Percentiles rank a stretch among this genome's conserved stretches.
Evolutionary conservation across 1,140 invertebrate species (phyloP).

Genomic region (Arctopsyche grandis): DNA sequence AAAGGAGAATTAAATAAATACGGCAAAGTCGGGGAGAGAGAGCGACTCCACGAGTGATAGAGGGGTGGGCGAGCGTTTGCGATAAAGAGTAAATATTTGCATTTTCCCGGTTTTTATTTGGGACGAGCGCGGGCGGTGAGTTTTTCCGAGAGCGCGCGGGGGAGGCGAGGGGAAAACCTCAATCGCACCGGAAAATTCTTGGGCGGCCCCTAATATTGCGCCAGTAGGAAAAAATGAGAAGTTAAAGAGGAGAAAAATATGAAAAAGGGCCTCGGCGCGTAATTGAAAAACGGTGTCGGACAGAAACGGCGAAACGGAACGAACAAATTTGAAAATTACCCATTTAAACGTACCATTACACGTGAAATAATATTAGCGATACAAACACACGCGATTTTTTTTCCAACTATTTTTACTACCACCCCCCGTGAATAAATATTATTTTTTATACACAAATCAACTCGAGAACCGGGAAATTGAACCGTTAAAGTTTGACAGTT

Average conservation of each 20-base stretch:
- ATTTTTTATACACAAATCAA: not conserved
- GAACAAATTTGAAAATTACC: constrained; percentile 43
- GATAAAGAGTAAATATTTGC: constrained; percentile 55
- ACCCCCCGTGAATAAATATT: not conserved
- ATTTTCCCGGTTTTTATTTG: constrained; percentile 54
- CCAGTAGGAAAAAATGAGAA: constrained; percentile 41
- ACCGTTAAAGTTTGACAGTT: too few relatives aligned
- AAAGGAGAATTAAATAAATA: constrained; percentile 53
- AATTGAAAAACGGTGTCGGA: constrained; percentile 52
- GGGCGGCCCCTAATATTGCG: constrained; percentile 15
- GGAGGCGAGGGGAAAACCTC: constrained; percentile 44
- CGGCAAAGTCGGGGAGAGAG: constrained; percentile 27
- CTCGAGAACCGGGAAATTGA: too few relatives aligned
- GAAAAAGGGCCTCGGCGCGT: constrained; percentile 38
- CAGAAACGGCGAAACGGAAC: too few relatives aligned
- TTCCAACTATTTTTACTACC: not conserved
- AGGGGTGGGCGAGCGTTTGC: constrained; percentile 26
- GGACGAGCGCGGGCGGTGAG: constrained; percentile 18
- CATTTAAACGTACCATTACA: constrained; percentile 32
- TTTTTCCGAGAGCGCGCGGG: constrained; percentile 16
- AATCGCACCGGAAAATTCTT: constrained; percentile 47
- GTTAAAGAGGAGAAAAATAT: constrained; percentile 43
- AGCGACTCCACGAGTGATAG: not conserved
- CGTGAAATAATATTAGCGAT: not conserved
- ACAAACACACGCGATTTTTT: not conserved